Evolutionary conservation across 2,888 invertebrate species (phyloP).

Genomic region (Syritta pipiens): DNA sequence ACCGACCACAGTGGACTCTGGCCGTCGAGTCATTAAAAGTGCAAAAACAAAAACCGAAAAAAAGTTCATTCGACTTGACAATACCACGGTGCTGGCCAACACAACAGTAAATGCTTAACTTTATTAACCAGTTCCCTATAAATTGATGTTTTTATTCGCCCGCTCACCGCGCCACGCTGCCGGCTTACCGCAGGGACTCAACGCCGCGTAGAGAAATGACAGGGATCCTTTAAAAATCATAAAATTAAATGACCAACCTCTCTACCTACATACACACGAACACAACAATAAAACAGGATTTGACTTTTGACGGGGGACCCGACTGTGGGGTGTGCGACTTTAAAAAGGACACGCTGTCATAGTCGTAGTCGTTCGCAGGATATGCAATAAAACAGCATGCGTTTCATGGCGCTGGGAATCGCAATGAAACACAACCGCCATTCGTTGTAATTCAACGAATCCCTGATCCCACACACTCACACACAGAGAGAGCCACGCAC

Average conservation of each 20-base stretch:
- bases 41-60: background rate
- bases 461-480: conserved; percentile 30
- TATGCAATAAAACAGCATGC: conserved; percentile 67
- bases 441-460: conserved; percentile 66
- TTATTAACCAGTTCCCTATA: conserved; percentile 62
- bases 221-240: conserved; percentile 65
- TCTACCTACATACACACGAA: background rate
- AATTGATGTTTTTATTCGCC: conserved; percentile 40
- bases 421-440: conserved; percentile 42
- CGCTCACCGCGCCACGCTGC: background rate
- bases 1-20: conserved; percentile 58
- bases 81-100: conserved; percentile 13
- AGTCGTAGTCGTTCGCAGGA: conserved; percentile 38
- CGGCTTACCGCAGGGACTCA: background rate
- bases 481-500: conserved; percentile 17
- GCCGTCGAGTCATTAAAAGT: conserved; percentile 62
- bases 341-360: background rate
- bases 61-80: conserved; percentile 53
- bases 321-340: conserved; percentile 10
- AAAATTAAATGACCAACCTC: conserved; percentile 62
- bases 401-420: conserved; percentile 26
- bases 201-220: conserved; percentile 37
- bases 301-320: conserved; percentile 58
- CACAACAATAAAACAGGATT: conserved; percentile 57
- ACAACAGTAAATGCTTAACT: conserved; percentile 57